A percentile compares a stretch with the other conserved stretches of the same genome.
Conservation (phyloP, 2,888 invertebrate genomes). For the Eueremaeus valkanovi region DNA sequence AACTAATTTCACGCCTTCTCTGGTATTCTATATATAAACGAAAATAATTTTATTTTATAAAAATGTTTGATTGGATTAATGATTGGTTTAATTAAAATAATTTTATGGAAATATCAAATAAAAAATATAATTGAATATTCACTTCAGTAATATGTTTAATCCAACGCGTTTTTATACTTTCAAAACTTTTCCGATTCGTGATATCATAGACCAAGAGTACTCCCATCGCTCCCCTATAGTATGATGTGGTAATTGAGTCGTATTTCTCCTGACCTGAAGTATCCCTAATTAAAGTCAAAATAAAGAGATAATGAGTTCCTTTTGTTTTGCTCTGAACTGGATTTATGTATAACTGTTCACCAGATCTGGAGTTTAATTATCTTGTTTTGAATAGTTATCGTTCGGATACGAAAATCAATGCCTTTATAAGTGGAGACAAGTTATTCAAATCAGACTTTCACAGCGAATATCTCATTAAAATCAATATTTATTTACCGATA, state of each 20-base stretch:
- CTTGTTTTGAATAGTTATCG: conserved; percentile 22
- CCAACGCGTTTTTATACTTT: conserved; percentile 15
- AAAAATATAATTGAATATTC: background rate
- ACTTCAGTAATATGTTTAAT: conserved; percentile 17
- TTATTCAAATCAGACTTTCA: too few relatives aligned
- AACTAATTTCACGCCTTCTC: conserved; percentile 20
- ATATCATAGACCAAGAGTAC: conserved; percentile 21
- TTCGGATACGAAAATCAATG: conserved; percentile 27
- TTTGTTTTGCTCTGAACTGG: background rate
- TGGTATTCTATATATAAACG: conserved; percentile 6
- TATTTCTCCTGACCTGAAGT: conserved; percentile 28
- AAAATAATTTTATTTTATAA: background rate
- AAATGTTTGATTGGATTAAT: background rate
- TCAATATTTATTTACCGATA: background rate
- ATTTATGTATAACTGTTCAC: background rate
- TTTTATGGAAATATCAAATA: background rate
- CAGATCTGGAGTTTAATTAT: conserved; percentile 30
- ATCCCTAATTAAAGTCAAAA: conserved; percentile 2
- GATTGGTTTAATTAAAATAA: background rate
- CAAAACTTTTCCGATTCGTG: conserved; percentile 22
- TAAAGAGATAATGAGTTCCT: background rate
- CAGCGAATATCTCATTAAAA: background rate
- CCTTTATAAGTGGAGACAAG: background rate
- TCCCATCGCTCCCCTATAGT: conserved; percentile 31
- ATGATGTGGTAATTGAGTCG: conserved; percentile 30